Evolutionary conservation across 64 coral and sea anemone genomes (phyloP).

Genomic region (Anthopleura sola): DNA sequence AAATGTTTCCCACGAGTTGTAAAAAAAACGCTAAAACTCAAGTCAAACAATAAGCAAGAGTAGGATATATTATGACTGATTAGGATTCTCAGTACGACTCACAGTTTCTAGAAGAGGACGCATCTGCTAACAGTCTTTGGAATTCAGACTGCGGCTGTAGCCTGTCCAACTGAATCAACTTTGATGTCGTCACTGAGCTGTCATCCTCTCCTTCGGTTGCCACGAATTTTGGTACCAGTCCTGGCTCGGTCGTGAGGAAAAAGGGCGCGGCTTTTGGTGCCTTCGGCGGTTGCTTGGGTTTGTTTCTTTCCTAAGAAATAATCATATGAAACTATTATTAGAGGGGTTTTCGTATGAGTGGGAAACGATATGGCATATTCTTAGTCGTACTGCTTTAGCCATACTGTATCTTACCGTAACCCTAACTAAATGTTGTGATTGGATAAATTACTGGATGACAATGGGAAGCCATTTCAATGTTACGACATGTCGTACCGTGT

Average conservation of each 20-base stretch:
- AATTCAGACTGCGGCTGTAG: constrained; percentile 57
- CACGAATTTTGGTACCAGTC: constrained; percentile 85
- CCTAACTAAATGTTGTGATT: too few relatives aligned
- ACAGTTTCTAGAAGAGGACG: constrained; percentile 34
- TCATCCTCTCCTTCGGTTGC: constrained; percentile 33
- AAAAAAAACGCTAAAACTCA: too few relatives aligned
- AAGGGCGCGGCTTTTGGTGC: constrained; percentile 91
- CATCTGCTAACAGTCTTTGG: constrained; percentile 45
- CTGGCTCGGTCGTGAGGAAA: constrained; percentile 81
- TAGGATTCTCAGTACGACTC: constrained; percentile 23
- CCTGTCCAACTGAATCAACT: constrained; percentile 24
- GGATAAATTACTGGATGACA: too few relatives aligned
- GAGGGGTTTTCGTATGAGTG: too few relatives aligned
- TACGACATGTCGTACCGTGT: too few relatives aligned
- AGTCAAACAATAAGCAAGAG: too few relatives aligned
- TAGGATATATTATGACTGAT: too few relatives aligned
- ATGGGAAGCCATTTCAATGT: too few relatives aligned
- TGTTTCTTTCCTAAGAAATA: constrained; percentile 80
- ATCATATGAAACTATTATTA: neutral
- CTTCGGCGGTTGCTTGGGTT: constrained; percentile 87
- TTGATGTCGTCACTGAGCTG: constrained; percentile 25
- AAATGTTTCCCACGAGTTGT: too few relatives aligned
- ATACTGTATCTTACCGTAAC: too few relatives aligned
- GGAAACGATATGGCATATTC: too few relatives aligned
- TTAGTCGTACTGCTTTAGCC: too few relatives aligned